Evolutionary conservation across 2,113 vertebrate species (phyloP).

Genomic region (Lophotis ruficrista): DNA sequence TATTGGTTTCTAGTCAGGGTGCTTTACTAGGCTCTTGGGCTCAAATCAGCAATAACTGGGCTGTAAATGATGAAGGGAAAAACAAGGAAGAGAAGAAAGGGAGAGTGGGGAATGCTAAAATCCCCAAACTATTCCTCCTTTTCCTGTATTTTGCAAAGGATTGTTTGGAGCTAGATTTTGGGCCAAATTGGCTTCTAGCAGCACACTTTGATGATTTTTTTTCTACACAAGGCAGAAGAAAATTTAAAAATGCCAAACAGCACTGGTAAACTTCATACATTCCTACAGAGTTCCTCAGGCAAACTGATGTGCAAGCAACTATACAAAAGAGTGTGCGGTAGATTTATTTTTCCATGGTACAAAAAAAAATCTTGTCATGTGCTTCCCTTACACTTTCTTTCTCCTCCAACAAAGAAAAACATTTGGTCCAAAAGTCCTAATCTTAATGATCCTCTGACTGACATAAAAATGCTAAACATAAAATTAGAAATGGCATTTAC

Average conservation of each 20-base stretch:
- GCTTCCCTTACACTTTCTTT: not conserved
- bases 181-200: not conserved
- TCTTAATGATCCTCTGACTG: not conserved
- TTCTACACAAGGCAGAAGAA: not conserved
- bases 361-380: not conserved
- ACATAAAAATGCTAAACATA: not conserved
- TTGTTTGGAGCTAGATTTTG: not conserved
- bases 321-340: not conserved
- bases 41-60: not conserved
- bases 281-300: not conserved
- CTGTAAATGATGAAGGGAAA: not conserved
- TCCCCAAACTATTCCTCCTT: not conserved
- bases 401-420: not conserved
- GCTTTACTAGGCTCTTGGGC: not conserved
- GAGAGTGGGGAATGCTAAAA: not conserved
- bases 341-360: not conserved
- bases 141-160: not conserved
- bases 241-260: not conserved
- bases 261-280: not conserved
- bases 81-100: not conserved
- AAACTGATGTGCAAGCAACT: not conserved
- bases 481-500: not conserved
- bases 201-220: not conserved
- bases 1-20: not conserved
- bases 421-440: not conserved